Conservation (phyloP, 37 sponge, comb jelly and placozoan species). For the Mnemiopsis leidyi region DNA sequence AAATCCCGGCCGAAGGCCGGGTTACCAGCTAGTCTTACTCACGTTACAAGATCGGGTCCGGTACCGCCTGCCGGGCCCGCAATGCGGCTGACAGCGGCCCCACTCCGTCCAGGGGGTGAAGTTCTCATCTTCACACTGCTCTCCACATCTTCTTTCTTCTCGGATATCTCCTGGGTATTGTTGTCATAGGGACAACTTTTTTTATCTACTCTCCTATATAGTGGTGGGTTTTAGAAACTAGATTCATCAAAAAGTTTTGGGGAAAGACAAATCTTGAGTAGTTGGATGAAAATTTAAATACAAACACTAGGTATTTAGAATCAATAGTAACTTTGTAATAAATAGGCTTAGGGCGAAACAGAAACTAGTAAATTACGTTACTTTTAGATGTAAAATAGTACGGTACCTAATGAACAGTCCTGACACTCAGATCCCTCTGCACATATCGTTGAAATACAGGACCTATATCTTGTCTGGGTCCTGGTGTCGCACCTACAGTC, state of each 20-base stretch:
- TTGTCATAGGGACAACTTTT: too few species aligned
- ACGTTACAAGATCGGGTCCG: conserved; percentile 4
- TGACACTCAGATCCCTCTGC: not conserved
- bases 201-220: too few species aligned
- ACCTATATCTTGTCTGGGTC: not conserved
- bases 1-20: too few species aligned
- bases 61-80: not conserved
- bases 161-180: too few species aligned
- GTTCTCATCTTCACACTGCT: not conserved
- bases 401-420: not conserved
- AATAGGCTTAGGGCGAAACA: too few species aligned
- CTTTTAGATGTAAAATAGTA: too few species aligned
- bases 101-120: conserved; percentile 20
- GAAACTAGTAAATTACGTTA: too few species aligned
- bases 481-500: not conserved
- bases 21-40: not conserved
- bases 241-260: too few species aligned
- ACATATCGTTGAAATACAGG: not conserved
- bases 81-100: not conserved
- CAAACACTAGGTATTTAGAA: not conserved
- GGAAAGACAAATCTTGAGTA: too few species aligned
- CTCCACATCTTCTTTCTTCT: not conserved
- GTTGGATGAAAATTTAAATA: not conserved
- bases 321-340: too few species aligned
- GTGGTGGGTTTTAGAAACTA: too few species aligned